phyloP scores from a whole-genome alignment of 1,140 invertebrate species.

The Apis laboriosa region DNA sequence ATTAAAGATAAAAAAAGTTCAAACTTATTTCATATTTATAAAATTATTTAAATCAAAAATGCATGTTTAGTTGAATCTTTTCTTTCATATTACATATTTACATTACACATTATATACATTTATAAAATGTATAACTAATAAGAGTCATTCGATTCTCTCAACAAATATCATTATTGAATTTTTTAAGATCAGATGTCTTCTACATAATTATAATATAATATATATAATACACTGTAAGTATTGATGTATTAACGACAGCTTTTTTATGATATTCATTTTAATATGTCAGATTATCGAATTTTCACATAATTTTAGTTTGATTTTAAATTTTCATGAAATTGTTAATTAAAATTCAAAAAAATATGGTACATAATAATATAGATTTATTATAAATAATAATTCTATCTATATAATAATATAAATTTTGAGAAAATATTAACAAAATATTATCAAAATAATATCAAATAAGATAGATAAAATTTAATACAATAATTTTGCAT shows the following conservation, averaged over 20 bases:
- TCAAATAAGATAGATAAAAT: no score
- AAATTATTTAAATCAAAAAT: background rate
- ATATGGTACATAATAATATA: no score
- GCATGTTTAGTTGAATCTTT: conserved; percentile 29
- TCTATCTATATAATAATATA: no score
- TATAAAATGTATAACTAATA: background rate
- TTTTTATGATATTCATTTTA: background rate
- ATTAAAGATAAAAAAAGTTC: background rate
- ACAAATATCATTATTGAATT: conserved; percentile 52
- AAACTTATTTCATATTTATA: background rate
- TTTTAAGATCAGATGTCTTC: conserved; percentile 35
- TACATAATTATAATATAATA: conserved; percentile 2
- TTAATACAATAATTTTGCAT: no score
- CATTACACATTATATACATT: no score
- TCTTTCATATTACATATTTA: conserved; percentile 11
- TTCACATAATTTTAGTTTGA: no score
- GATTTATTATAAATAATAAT: no score
- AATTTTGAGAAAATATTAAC: no score
- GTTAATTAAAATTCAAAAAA: no score
- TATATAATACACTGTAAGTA: conserved; percentile 11
- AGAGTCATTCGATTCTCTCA: conserved; percentile 40
- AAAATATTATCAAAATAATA: no score
- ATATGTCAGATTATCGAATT: background rate
- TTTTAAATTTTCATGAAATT: no score
- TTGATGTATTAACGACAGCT: conserved; percentile 29